Conservation (phyloP, 2,797 vertebrate genomes). For the Staurois parvus region DNA sequence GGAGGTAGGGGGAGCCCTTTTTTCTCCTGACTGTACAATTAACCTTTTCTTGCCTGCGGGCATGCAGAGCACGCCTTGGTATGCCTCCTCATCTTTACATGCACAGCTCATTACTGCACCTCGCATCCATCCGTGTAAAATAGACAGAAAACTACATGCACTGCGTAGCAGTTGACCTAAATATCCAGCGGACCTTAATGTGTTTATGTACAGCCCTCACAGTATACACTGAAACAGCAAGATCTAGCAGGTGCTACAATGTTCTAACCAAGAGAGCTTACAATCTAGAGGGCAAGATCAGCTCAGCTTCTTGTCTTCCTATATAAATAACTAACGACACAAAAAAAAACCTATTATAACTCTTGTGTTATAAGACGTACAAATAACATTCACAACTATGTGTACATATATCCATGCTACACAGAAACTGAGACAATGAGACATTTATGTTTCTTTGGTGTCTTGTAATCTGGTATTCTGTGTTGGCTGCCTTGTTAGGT, state of each 20-base stretch:
- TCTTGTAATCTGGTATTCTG: too few species aligned
- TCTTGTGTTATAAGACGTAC: too few species aligned
- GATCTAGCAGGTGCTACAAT: constrained; percentile 15
- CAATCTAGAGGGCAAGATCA: background rate
- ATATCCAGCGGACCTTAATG: constrained; percentile 47
- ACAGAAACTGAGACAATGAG: too few species aligned
- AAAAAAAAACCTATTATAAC: too few species aligned
- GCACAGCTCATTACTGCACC: constrained; percentile 44
- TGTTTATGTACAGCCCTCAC: constrained; percentile 42
- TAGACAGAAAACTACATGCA: constrained; percentile 40
- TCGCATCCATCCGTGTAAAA: constrained; percentile 36
- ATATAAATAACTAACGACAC: too few species aligned
- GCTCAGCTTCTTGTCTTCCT: background rate
- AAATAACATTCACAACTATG: too few species aligned
- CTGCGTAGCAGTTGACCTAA: constrained; percentile 42
- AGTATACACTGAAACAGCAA: constrained; percentile 37
- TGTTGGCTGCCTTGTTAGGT: too few species aligned
- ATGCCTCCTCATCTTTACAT: constrained; percentile 28
- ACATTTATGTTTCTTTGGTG: too few species aligned
- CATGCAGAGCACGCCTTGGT: constrained; percentile 33
- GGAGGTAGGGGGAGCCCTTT: constrained; percentile 6
- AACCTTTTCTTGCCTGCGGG: constrained; percentile 59
- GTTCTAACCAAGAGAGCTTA: constrained; percentile 6
- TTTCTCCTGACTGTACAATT: constrained; percentile 40
- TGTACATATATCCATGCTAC: too few species aligned